phyloP scores from a whole-genome alignment of 2,113 vertebrate species.

The Zingel zingel region DNA sequence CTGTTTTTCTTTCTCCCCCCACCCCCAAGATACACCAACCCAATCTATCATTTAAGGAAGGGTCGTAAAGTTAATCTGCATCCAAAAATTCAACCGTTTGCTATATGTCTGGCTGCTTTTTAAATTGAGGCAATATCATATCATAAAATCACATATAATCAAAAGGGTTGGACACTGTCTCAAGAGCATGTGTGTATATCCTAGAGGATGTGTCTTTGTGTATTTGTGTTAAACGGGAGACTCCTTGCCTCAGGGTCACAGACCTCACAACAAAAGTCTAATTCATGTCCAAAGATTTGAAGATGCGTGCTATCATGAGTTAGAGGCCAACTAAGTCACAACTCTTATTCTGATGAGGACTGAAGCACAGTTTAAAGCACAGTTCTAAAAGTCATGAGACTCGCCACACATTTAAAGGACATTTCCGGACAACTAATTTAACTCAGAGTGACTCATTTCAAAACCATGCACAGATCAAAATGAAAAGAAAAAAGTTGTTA shows the following conservation, averaged over 20 bases:
- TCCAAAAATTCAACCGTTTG: not conserved
- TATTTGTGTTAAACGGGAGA: not conserved
- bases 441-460: not conserved
- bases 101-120: not conserved
- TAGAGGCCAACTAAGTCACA: not conserved
- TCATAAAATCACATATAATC: not conserved
- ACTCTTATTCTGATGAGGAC: not conserved
- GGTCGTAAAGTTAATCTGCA: not conserved
- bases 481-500: not conserved
- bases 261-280: slow-evolving; percentile 40
- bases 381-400: slow-evolving; percentile 29
- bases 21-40: not conserved
- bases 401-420: not conserved
- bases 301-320: slow-evolving; percentile 29
- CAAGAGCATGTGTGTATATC: not conserved
- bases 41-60: not conserved
- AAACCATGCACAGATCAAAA: not conserved
- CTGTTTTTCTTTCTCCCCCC: no score
- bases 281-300: slow-evolving; percentile 49
- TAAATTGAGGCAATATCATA: not conserved
- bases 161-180: not conserved
- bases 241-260: slow-evolving; percentile 1
- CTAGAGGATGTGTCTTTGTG: not conserved
- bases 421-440: not conserved
- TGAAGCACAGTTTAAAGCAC: not conserved